Evolutionary conservation across 2,888 invertebrate species (phyloP).

Genomic region (Melitaea athalia): DNA sequence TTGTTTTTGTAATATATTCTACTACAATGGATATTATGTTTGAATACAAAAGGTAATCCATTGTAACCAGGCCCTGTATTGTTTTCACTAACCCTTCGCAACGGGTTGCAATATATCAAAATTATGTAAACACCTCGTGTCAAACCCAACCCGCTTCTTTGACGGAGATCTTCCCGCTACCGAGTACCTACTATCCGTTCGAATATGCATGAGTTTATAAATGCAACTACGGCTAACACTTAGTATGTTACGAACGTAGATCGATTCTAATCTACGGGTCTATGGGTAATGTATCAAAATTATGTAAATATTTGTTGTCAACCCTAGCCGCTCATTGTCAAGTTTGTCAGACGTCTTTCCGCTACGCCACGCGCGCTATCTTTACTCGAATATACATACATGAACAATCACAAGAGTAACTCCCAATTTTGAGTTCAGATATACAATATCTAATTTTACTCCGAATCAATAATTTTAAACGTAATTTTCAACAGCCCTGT

Average conservation of each 20-base stretch:
- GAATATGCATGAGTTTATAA: constrained; percentile 11
- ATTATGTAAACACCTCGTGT: constrained; percentile 14
- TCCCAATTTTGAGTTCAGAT: constrained; percentile 4
- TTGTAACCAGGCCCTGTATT: constrained; percentile 3
- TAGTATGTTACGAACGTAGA: constrained; percentile 11
- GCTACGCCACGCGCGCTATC: constrained; percentile 30
- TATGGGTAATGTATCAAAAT: constrained; percentile 35
- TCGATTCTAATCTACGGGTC: constrained; percentile 12
- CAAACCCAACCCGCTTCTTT: constrained; percentile 12
- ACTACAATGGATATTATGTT: no score
- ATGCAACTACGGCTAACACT: not conserved
- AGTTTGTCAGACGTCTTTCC: constrained; percentile 16
- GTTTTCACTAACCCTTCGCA: constrained; percentile 11
- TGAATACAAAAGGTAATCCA: constrained; percentile 5
- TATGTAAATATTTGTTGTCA: constrained; percentile 48
- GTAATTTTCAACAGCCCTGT: not conserved
- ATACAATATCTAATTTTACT: not conserved
- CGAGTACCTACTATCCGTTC: constrained; percentile 1
- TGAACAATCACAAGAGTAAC: constrained; percentile 11
- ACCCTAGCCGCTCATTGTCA: constrained; percentile 23
- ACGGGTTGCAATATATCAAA: constrained; percentile 12
- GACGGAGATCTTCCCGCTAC: constrained; percentile 16
- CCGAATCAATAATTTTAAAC: not conserved
- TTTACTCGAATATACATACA: constrained; percentile 31
- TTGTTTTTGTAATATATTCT: not conserved